These are phyloP conservation scores for Psococerastis gibbosa DNA, from an alignment of 2,888 invertebrate species.

Conservation along the genomic window DNA sequence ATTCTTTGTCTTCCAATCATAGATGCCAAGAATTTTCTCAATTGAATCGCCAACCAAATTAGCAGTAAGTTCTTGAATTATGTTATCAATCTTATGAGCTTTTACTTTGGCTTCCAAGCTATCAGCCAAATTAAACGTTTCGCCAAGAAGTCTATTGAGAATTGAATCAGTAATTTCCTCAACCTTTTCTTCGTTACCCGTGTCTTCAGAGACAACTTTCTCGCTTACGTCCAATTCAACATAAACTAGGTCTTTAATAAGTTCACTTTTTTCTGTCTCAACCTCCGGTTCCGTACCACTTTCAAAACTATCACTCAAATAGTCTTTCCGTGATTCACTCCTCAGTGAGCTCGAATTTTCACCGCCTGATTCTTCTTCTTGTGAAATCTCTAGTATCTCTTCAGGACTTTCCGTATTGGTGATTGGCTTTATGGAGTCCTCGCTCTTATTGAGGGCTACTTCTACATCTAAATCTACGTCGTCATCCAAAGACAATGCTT, in stretches of 20 bases:
- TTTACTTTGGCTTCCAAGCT: not conserved
- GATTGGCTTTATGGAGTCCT: slow-evolving; percentile 13
- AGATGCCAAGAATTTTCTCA: not conserved
- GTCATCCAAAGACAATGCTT: too few species aligned
- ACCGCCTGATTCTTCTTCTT: too few species aligned
- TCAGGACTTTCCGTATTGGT: slow-evolving; percentile 6
- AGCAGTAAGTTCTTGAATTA: not conserved
- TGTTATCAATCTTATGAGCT: not conserved
- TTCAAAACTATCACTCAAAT: too few species aligned
- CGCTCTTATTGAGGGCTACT: too few species aligned
- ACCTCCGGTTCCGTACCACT: slow-evolving; percentile 3
- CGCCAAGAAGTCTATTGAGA: slow-evolving; percentile 13
- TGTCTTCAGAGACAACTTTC: too few species aligned
- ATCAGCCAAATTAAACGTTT: slow-evolving; percentile 9
- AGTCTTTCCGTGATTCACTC: too few species aligned
- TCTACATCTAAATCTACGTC: too few species aligned
- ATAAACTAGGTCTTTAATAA: too few species aligned
- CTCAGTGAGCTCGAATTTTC: too few species aligned
- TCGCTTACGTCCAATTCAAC: too few species aligned
- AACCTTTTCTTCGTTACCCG: slow-evolving; percentile 8
- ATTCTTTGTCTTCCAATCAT: not conserved
- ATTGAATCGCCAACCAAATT: not conserved
- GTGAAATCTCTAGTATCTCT: too few species aligned
- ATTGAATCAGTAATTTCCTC: slow-evolving; percentile 16
- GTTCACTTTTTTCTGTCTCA: too few species aligned